Percentiles rank a stretch among this genome's conserved stretches.
Conservation (phyloP, 2,888 invertebrate genomes). For the Acanthosoma haemorrhoidale region DNA sequence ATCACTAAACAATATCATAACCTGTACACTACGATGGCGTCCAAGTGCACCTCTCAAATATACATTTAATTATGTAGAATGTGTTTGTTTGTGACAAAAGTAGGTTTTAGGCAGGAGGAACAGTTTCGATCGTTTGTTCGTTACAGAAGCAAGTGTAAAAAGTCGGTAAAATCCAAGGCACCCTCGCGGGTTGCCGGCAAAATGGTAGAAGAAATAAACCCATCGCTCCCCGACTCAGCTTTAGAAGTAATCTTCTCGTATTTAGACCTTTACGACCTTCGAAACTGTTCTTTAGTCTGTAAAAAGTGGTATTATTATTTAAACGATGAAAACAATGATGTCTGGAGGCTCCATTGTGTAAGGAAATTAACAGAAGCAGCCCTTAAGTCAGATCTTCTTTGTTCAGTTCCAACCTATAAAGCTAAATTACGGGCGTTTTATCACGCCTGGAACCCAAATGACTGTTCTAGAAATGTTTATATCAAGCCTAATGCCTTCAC, state of each 20-base stretch:
- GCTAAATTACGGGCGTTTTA: slow-evolving; percentile 88
- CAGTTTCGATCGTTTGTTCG: slow-evolving; percentile 7
- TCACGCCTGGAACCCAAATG: slow-evolving; percentile 95
- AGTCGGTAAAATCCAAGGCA: not conserved
- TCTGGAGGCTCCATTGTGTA: slow-evolving; percentile 87
- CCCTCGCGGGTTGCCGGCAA: slow-evolving; percentile 44
- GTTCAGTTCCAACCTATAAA: slow-evolving; percentile 83
- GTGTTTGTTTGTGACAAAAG: slow-evolving; percentile 27
- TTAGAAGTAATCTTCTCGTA: slow-evolving; percentile 88
- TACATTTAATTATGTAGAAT: slow-evolving; percentile 27
- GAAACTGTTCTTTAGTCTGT: slow-evolving; percentile 86
- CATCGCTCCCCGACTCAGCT: slow-evolving; percentile 69
- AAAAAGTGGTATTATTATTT: slow-evolving; percentile 87
- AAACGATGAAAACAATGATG: slow-evolving; percentile 88
- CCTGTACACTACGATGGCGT: slow-evolving; percentile 21
- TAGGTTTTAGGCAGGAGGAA: slow-evolving; percentile 24
- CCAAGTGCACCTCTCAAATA: slow-evolving; percentile 15
- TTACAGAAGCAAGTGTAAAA: slow-evolving; percentile 18
- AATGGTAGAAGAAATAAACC: slow-evolving; percentile 59
- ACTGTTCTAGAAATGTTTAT: slow-evolving; percentile 94
- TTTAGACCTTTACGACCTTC: slow-evolving; percentile 76
- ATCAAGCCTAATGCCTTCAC: slow-evolving; percentile 96
- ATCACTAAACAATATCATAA: slow-evolving; percentile 13
- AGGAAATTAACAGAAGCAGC: slow-evolving; percentile 80
- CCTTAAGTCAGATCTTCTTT: slow-evolving; percentile 83